Percentiles rank a stretch among this genome's conserved stretches.
Conservation (phyloP, 2,113 vertebrate genomes). For the Ailuropoda melanoleuca region DNA sequence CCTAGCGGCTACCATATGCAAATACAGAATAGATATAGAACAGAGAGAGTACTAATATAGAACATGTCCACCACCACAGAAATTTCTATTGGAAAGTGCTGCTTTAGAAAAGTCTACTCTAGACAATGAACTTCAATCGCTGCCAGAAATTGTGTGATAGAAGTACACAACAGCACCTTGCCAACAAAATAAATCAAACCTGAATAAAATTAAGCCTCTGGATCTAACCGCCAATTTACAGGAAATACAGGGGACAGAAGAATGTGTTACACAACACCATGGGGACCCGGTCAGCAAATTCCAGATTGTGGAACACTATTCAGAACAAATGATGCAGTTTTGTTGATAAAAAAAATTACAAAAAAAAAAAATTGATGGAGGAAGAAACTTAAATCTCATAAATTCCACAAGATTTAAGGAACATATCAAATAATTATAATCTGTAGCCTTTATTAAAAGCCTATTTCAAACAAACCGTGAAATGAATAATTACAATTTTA, state of each 20-base stretch:
- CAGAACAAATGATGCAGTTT: background rate
- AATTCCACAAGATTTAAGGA: background rate
- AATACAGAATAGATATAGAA: background rate
- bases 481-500: background rate
- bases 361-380: background rate
- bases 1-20: background rate
- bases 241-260: background rate
- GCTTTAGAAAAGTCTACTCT: background rate
- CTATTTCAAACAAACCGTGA: background rate
- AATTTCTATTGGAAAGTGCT: background rate
- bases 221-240: background rate
- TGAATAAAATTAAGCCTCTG: background rate
- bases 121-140: background rate
- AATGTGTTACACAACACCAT: background rate
- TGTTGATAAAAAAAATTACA: background rate
- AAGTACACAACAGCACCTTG: background rate
- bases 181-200: background rate
- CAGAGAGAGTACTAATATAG: background rate
- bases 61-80: background rate
- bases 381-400: background rate
- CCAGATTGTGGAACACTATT: background rate
- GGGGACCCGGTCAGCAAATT: background rate
- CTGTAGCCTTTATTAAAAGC: background rate
- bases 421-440: background rate
- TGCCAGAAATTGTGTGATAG: background rate